Percentiles rank a stretch among this genome's conserved stretches.
Evolutionary conservation across 53 echinoderm and acorn worm species (phyloP).

Genomic region (Pentamera pediparva): DNA sequence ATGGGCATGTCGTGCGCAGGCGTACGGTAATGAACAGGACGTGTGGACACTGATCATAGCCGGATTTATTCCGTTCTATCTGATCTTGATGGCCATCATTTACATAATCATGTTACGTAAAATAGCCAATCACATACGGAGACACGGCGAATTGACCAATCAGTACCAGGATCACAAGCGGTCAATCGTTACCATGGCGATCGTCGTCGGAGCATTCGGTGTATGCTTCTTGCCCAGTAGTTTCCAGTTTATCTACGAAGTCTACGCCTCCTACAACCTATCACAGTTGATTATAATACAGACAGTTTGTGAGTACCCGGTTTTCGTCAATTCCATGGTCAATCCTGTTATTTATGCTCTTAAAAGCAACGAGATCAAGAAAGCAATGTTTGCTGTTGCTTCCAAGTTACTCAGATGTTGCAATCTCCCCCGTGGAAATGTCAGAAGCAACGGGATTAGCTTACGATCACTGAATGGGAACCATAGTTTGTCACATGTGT

Average conservation of each 20-base stretch:
- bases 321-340: neutral
- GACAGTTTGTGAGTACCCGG: conserved; percentile 4
- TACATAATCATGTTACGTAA: conserved; percentile 18
- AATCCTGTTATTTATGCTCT: conserved; percentile 13
- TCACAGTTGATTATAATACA: neutral
- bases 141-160: neutral
- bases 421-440: too few species aligned
- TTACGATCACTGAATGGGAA: too few species aligned
- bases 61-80: neutral
- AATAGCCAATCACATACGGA: neutral
- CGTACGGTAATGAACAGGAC: conserved; percentile 3
- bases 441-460: too few species aligned
- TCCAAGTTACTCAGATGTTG: neutral
- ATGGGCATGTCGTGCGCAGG: conserved; percentile 9
- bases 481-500: too few species aligned
- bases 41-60: neutral
- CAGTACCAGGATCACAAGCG: neutral
- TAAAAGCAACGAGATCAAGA: neutral
- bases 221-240: conserved; percentile 8
- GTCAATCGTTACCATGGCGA: conserved; percentile 12
- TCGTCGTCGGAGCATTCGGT: conserved; percentile 14
- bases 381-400: neutral
- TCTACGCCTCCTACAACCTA: neutral
- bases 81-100: neutral
- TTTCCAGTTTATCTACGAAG: conserved; percentile 25